Evolutionary conservation across 2,797 vertebrate genomes (phyloP).

Genomic region (Rousettus madagascariensis): DNA sequence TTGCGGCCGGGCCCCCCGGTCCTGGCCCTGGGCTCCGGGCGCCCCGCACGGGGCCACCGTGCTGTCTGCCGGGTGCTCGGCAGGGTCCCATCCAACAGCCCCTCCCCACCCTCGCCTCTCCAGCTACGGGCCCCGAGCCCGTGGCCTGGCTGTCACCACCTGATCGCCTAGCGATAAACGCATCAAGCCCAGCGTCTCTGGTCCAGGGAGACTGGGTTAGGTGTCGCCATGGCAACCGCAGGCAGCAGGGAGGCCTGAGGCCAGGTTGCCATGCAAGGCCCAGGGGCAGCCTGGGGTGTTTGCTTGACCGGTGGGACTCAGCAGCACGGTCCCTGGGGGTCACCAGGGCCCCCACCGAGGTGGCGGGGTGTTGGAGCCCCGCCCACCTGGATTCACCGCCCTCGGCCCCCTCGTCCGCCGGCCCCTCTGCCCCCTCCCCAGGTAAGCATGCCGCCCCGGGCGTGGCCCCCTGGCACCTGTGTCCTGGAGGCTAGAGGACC

Average conservation of each 20-base stretch:
- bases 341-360: accelerated
- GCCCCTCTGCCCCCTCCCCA: accelerated
- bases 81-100: not conserved
- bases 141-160: not conserved
- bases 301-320: not conserved
- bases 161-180: not conserved
- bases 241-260: not conserved
- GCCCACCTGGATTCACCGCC: accelerated
- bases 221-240: not conserved
- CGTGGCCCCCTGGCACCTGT: not conserved
- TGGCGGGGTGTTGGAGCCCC: accelerated
- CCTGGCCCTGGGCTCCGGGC: accelerated
- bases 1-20: accelerated
- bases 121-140: accelerated
- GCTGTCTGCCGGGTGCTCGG: accelerated
- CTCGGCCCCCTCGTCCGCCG: accelerated
- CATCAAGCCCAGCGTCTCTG: not conserved
- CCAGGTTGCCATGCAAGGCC: accelerated
- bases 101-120: not conserved
- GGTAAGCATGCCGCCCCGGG: accelerated
- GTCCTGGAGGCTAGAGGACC: accelerated
- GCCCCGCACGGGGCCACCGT: not conserved
- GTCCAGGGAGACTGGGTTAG: not conserved
- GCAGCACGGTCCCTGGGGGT: not conserved
- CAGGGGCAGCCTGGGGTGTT: not conserved